phyloP scores from a whole-genome alignment of 1,140 invertebrate genomes.

The Hormaphis cornu region DNA sequence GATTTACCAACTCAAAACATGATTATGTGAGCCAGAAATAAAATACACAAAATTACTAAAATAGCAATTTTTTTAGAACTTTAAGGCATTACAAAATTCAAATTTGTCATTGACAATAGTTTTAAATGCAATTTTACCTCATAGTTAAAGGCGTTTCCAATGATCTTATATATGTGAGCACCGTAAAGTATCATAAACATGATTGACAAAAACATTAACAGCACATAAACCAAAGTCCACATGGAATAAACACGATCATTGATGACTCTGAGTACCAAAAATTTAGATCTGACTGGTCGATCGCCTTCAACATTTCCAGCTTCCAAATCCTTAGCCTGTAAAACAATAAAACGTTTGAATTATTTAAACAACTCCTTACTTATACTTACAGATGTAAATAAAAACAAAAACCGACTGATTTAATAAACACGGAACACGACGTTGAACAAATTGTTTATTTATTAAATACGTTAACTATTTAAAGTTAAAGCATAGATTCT shows the following conservation, averaged over 20 bases:
- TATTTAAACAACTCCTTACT: neutral
- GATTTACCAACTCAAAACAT: too few species aligned
- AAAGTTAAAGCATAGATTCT: too few species aligned
- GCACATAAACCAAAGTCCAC: constrained; percentile 1
- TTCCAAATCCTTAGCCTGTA: constrained; percentile 15
- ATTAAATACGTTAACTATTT: too few species aligned
- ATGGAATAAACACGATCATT: constrained; percentile 9
- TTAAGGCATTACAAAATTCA: too few species aligned
- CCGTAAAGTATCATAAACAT: constrained; percentile 11
- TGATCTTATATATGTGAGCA: constrained; percentile 4
- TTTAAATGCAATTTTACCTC: neutral
- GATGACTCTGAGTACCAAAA: constrained; percentile 4
- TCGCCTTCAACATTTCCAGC: neutral
- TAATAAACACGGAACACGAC: too few species aligned
- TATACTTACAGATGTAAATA: neutral
- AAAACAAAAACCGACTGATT: too few species aligned
- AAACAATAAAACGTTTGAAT: too few species aligned
- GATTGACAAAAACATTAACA: neutral
- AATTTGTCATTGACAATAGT: neutral
- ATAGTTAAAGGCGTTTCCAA: neutral
- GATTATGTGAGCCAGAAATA: too few species aligned
- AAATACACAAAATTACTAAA: too few species aligned
- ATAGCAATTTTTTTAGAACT: too few species aligned
- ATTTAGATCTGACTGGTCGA: neutral
- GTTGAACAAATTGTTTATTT: too few species aligned